phyloP scores from a whole-genome alignment of 2,888 invertebrate genomes.

The Melikaiella ostensackeni region DNA sequence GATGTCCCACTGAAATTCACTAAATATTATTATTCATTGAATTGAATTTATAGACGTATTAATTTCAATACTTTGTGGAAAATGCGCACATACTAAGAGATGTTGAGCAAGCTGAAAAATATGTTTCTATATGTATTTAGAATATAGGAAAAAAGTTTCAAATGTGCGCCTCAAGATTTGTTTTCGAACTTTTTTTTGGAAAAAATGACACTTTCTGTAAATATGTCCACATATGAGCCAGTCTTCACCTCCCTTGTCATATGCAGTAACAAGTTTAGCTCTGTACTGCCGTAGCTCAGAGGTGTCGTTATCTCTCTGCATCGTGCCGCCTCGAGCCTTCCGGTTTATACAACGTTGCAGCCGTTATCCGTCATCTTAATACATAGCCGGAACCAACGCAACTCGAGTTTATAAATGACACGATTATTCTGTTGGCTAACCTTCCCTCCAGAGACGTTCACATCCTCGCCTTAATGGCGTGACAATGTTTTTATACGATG shows the following conservation, averaged over 20 bases:
- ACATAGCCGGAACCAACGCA: slow-evolving; percentile 65
- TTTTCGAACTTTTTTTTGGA: too few species aligned
- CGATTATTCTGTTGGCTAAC: slow-evolving; percentile 67
- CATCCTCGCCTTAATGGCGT: neutral
- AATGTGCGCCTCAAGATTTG: too few species aligned
- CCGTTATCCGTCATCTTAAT: slow-evolving; percentile 73
- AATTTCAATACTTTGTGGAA: too few species aligned
- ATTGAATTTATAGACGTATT: too few species aligned
- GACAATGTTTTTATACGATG: slow-evolving; percentile 8
- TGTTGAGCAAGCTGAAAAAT: too few species aligned
- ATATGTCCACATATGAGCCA: slow-evolving; percentile 34
- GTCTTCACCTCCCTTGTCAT: slow-evolving; percentile 7
- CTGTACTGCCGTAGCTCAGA: slow-evolving; percentile 31
- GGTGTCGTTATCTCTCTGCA: slow-evolving; percentile 63
- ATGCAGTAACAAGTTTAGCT: slow-evolving; percentile 8
- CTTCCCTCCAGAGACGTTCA: slow-evolving; percentile 44
- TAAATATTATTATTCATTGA: too few species aligned
- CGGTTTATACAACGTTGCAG: slow-evolving; percentile 59
- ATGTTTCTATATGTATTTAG: too few species aligned
- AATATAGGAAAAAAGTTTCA: too few species aligned
- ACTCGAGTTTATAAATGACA: slow-evolving; percentile 70
- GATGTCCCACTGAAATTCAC: too few species aligned
- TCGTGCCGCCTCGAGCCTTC: slow-evolving; percentile 60
- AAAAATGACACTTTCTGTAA: too few species aligned
- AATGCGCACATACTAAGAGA: too few species aligned